Conservation (phyloP, 2,797 vertebrate species). For the Cuniculus paca region DNA sequence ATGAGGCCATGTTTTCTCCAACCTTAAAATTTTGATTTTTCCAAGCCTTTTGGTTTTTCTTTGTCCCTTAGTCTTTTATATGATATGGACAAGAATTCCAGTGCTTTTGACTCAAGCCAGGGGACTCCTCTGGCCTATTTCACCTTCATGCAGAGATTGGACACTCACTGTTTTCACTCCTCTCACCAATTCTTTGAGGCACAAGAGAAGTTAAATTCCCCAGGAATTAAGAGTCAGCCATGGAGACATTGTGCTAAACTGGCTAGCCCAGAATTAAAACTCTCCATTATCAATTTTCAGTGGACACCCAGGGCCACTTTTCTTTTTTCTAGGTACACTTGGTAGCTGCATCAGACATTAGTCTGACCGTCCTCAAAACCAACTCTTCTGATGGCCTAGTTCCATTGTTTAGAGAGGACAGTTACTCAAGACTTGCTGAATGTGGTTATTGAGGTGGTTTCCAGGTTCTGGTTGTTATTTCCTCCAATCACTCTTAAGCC, state of each 20-base stretch:
- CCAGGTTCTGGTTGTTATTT: neutral
- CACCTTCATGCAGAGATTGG: neutral
- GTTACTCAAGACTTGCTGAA: neutral
- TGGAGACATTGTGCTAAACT: neutral
- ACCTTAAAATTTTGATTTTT: neutral
- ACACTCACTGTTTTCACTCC: neutral
- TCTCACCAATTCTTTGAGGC: neutral
- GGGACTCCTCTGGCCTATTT: neutral
- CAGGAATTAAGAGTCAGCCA: neutral
- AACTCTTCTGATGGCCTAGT: neutral
- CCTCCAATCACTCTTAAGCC: neutral
- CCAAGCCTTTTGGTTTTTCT: neutral
- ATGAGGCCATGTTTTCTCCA: neutral
- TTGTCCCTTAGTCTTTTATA: neutral
- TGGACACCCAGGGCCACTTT: neutral
- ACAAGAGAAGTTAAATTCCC: neutral
- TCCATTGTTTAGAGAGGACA: neutral
- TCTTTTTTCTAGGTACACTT: neutral
- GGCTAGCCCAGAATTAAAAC: neutral
- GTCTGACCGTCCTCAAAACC: neutral
- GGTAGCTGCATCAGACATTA: neutral
- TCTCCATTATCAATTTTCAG: neutral
- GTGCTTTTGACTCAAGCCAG: neutral
- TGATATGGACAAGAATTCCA: neutral
- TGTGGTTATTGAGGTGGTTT: neutral